These are phyloP conservation scores for Calephelis perditalis DNA, from an alignment of 2,888 invertebrate species.

Conservation along the genomic window DNA sequence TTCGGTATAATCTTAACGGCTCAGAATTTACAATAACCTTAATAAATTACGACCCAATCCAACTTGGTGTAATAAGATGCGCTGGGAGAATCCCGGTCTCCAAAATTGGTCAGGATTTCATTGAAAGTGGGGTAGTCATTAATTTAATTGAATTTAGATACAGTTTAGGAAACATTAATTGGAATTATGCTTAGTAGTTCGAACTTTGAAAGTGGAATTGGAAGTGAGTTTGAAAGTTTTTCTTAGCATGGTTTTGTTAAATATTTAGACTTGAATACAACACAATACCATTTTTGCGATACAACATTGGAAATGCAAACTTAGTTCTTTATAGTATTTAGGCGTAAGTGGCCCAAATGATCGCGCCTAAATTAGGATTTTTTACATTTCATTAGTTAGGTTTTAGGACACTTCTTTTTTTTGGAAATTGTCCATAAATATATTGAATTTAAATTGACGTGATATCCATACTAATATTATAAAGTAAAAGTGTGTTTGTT, in stretches of 20 bases:
- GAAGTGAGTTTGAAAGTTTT: slow-evolving; percentile 23
- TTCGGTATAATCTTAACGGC: slow-evolving; percentile 35
- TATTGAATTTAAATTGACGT: no score
- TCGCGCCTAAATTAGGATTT: no score
- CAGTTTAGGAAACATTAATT: slow-evolving; percentile 35
- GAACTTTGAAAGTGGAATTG: slow-evolving; percentile 23
- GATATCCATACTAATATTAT: no score
- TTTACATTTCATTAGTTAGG: no score
- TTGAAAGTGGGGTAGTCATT: slow-evolving; percentile 47
- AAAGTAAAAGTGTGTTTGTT: no score
- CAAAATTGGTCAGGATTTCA: slow-evolving; percentile 32
- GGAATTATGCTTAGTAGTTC: slow-evolving; percentile 31
- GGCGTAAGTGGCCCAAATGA: no score
- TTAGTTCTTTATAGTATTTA: no score
- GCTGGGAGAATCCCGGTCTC: slow-evolving; percentile 40
- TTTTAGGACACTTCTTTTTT: no score
- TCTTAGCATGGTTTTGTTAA: neutral
- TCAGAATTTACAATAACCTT: slow-evolving; percentile 56
- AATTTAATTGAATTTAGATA: slow-evolving; percentile 52
- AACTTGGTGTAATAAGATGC: slow-evolving; percentile 58
- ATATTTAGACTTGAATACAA: no score
- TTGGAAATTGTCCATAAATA: no score
- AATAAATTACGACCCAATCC: slow-evolving; percentile 66
- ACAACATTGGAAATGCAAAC: no score
- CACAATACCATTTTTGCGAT: no score